phyloP scores from a whole-genome alignment of 2,797 vertebrate genomes.

The Smutsia gigantea region DNA sequence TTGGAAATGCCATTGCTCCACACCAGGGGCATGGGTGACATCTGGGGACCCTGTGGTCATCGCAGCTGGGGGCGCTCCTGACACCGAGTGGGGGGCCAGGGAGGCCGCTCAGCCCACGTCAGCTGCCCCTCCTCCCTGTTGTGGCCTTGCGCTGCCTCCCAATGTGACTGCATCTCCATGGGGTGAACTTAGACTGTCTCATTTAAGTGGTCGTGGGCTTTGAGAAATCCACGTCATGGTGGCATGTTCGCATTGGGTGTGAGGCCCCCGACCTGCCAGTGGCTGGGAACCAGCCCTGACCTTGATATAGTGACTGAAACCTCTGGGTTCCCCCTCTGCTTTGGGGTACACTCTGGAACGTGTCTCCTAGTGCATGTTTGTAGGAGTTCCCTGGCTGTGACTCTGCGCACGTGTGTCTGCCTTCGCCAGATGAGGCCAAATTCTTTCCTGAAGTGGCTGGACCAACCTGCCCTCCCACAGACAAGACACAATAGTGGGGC shows the following conservation, averaged over 20 bases:
- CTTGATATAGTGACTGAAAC: too few species aligned
- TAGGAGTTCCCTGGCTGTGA: background rate
- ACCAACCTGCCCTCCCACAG: background rate
- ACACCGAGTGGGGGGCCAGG: too few species aligned
- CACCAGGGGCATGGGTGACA: background rate
- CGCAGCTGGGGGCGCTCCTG: background rate
- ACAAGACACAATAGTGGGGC: too few species aligned
- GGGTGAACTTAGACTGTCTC: background rate
- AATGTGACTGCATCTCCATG: too few species aligned
- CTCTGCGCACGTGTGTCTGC: background rate
- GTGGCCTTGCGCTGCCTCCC: too few species aligned
- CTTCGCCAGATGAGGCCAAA: background rate
- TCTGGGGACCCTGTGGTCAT: background rate
- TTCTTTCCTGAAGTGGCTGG: background rate
- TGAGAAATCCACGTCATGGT: background rate
- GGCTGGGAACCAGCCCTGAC: background rate
- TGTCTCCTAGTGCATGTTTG: background rate
- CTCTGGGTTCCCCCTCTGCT: background rate
- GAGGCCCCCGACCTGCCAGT: background rate
- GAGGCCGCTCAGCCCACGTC: background rate
- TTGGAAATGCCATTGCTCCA: background rate
- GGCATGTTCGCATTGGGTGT: too few species aligned
- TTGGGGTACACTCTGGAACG: accelerated
- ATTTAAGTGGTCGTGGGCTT: background rate
- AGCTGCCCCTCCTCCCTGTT: too few species aligned